These are phyloP conservation scores for Rambutsinella grinnellia DNA, from an alignment of 2,888 invertebrate genomes.

Conservation along the genomic window DNA sequence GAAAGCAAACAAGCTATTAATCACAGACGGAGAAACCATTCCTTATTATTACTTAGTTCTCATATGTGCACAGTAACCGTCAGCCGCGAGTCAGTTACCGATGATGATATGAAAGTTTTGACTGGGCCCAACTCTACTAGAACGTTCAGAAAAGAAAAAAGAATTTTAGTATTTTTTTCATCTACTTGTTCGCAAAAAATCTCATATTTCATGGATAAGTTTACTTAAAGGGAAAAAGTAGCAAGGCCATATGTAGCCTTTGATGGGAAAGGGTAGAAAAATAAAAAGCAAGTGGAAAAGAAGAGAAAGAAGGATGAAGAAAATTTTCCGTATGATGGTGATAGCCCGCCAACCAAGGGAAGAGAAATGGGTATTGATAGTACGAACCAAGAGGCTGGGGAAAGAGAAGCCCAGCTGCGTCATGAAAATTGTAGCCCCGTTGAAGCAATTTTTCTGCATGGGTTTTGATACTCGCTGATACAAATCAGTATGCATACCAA, in stretches of 20 bases:
- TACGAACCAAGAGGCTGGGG: background rate
- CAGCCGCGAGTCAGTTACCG: background rate
- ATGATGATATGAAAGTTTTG: conserved; percentile 3
- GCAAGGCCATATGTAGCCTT: background rate
- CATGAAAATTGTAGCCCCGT: conserved; percentile 33
- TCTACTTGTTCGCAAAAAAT: conserved; percentile 20
- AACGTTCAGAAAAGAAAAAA: too few species aligned
- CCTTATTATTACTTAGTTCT: conserved; percentile 11
- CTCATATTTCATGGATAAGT: conserved; percentile 46
- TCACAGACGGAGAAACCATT: conserved; percentile 26
- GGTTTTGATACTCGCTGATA: background rate
- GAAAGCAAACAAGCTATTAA: conserved; percentile 55
- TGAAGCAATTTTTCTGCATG: conserved; percentile 1
- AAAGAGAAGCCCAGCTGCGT: conserved; percentile 40
- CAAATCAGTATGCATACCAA: background rate
- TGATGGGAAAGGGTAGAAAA: background rate
- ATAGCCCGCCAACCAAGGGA: too few species aligned
- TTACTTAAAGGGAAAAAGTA: conserved; percentile 4
- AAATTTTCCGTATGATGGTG: background rate
- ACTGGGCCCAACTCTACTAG: background rate
- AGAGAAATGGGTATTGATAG: too few species aligned
- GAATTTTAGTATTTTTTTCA: conserved; percentile 28
- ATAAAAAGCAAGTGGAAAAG: background rate
- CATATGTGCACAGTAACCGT: background rate
- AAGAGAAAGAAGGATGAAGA: background rate